Evolutionary conservation across 2,113 vertebrate species (phyloP), one percentile per base, ranked within the genome.

Genomic region (Cricetomys ansorgei): DNA sequence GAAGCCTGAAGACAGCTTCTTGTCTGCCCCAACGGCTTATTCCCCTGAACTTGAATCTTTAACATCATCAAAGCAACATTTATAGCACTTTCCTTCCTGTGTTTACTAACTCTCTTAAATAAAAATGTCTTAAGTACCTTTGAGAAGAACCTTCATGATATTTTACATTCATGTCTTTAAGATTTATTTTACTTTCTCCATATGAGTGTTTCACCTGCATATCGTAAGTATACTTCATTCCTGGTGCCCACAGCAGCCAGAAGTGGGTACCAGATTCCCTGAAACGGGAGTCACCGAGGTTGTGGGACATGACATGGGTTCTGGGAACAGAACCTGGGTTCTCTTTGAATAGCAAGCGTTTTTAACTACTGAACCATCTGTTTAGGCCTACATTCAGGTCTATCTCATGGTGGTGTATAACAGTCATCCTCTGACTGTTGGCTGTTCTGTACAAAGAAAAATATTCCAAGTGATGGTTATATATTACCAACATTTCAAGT

Each of bases 1-100:
- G 98, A 98, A 25, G 99, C 98, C 96, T 99, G 99, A 93, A 99
- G 99, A 94, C 99, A 53, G 98, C 98, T 98, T 99, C 98, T 99
- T 99, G 97, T 97, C 99, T 99, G 91, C 19, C 98, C 95, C 65
- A 94, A 92, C 79, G 90, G 86, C 7, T 86, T 55, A 62, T 59
- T 50, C 27, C 16, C 27, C 55, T 76, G 72, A 84, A 53, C 15
- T n/a, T 67, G 31, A 59, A 59, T 94, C 27, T 81, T 94, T 57
- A 85, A 73, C 79, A 75, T 50, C 57, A 76, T 91, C 73, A 90
- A 83, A 57, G 43, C 40, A 76, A 76, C 6, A 12, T 88, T 81
- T 77, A n/a, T 15, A 65, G 64, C 11, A 72, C 12, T 85, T 91
- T 89, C 19, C 79, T 57, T 95, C 40, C 31, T 80, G 76, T 83